These are phyloP conservation scores for Microcebus griseorufus DNA, from an alignment of 2,113 vertebrate genomes.

Conservation along the genomic window DNA sequence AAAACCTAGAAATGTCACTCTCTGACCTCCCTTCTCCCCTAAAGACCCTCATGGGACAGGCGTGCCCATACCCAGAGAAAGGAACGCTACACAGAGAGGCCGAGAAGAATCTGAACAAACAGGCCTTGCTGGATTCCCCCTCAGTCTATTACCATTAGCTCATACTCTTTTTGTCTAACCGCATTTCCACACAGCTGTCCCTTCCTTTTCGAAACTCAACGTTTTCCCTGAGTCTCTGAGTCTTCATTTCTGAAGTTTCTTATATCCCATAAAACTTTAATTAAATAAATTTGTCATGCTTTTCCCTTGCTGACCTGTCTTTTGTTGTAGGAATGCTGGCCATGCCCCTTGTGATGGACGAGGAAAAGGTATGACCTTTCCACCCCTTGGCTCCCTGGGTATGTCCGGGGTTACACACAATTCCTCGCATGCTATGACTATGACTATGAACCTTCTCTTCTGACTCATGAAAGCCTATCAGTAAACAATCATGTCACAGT, in stretches of 20 bases:
- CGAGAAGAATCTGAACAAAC: not conserved
- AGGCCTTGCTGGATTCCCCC: not conserved
- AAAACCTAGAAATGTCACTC: not conserved
- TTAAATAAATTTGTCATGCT: not conserved
- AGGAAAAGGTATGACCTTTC: not conserved
- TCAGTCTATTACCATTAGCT: no score
- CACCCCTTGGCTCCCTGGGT: not conserved
- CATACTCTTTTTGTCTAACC: not conserved
- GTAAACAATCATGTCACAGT: not conserved
- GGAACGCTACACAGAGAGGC: not conserved
- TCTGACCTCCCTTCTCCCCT: not conserved
- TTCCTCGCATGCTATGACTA: not conserved
- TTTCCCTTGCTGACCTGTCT: not conserved
- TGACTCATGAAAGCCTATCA: constrained; percentile 2
- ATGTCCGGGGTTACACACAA: not conserved
- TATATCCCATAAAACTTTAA: not conserved
- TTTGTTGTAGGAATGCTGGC: not conserved
- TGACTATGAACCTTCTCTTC: not conserved
- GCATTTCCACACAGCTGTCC: not conserved
- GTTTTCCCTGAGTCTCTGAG: not conserved
- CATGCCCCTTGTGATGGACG: not conserved
- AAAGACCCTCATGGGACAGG: not conserved
- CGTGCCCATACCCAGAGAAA: not conserved
- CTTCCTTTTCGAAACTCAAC: not conserved
- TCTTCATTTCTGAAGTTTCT: not conserved